Evolutionary conservation across 2,888 invertebrate genomes (phyloP).

Genomic region (Globia sparganii): DNA sequence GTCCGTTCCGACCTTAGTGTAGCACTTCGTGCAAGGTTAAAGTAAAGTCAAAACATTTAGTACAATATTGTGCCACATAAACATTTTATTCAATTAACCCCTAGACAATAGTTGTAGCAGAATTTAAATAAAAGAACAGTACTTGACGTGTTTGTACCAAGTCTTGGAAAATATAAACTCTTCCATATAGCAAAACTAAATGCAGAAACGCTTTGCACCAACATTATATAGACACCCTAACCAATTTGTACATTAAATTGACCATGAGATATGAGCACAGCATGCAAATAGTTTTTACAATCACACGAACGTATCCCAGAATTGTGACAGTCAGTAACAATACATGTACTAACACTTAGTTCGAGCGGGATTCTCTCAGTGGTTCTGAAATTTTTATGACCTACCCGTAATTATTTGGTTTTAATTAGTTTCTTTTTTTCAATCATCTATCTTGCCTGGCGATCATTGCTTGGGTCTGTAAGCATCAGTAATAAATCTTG

Average conservation of each 20-base stretch:
- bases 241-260: conserved; percentile 58
- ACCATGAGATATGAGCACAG: conserved; percentile 45
- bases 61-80: conserved; percentile 25
- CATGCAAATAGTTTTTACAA: conserved; percentile 38
- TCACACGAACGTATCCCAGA: conserved; percentile 42
- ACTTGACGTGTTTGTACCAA: neutral
- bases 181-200: neutral
- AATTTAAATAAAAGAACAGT: neutral
- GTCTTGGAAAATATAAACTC: neutral
- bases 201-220: neutral
- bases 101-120: neutral
- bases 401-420: conserved; percentile 21
- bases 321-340: conserved; percentile 53
- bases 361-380: conserved; percentile 26
- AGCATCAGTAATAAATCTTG: neutral
- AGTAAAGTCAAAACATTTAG: conserved; percentile 20
- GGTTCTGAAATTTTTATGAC: conserved; percentile 36
- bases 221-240: conserved; percentile 8
- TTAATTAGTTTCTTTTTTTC: conserved; percentile 25
- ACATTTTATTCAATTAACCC: conserved; percentile 7
- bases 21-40: conserved; percentile 17
- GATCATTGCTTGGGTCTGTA: neutral
- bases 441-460: too few species aligned
- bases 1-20: neutral
- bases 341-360: conserved; percentile 44